Evolutionary conservation across 2,113 vertebrate genomes (phyloP).

Genomic region (human (Homo sapiens)): GRCh38 chr1:102726501-102727000

Average conservation of each 20-base stretch:
- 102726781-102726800: not conserved
- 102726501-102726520: not conserved
- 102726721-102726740: not conserved
- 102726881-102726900: not conserved
- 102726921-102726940: not conserved
- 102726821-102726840: not conserved
- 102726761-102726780: not conserved
- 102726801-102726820: not conserved
- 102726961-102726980: not conserved
- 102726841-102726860: not conserved
- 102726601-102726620: not conserved
- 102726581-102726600: not conserved
- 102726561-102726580: not conserved
- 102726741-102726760: not conserved
- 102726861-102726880: not conserved
- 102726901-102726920: not conserved
- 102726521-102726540: not conserved
- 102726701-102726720: not conserved
- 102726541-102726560: not conserved
- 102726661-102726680: not conserved
- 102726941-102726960: not conserved
- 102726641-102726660: not conserved
- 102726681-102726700: too few species aligned
- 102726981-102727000: not conserved
- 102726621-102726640: not conserved